Evolutionary conservation across 2,888 invertebrate species (phyloP), one percentile per base, ranked within the genome.

Genomic region (Pristionchus japonicus): DNA sequence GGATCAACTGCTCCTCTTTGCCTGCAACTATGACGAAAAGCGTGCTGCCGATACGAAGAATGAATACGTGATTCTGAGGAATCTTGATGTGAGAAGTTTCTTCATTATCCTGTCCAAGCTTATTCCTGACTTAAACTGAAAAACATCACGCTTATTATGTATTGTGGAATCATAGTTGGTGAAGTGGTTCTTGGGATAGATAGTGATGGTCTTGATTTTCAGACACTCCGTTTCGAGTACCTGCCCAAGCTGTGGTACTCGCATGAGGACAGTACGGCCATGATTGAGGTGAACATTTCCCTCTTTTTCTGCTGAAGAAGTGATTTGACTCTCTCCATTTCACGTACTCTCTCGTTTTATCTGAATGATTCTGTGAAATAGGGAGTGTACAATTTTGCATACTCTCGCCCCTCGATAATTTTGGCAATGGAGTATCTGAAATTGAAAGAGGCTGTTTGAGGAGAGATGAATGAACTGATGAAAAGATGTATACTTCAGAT

Each of bases 181-280:
- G n/a, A n/a, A n/a, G n/a, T n/a, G n/a, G n/a, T n/a, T n/a, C 15
- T 9, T 34, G 34, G n/a, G n/a, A 49, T 20, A 23, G 3, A 3
- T 7, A 84, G 61, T 52, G 27, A 67, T 43, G n/a, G n/a, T n/a
- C n/a, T n/a, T 0, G 11, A 37, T 85, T 86, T n/a, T 1, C 67
- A 86, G 86, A 70, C n/a, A 13, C 67, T 86, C 23, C 43, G 49
- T 2, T 70, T 11, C 31, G 57, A 86, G 34, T 86, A 70, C 64
- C 70, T 86, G 17, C 37, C 27, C 37, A 70, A 70, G 47, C 20
- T 49, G 47, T 23, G n/a, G 27, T 83, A 52, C 43, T n/a, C 89
- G n/a, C 90, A 92, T 86, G 90, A 90, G 67, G 90, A 91, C 77
- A 70, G 91, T 23, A 91, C 91, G 0, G 90, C 90, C 15, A 90